Evolutionary conservation across 2,113 vertebrate species (phyloP), one percentile per base, ranked within the genome.

Genomic region (Peromyscus leucopus): DNA sequence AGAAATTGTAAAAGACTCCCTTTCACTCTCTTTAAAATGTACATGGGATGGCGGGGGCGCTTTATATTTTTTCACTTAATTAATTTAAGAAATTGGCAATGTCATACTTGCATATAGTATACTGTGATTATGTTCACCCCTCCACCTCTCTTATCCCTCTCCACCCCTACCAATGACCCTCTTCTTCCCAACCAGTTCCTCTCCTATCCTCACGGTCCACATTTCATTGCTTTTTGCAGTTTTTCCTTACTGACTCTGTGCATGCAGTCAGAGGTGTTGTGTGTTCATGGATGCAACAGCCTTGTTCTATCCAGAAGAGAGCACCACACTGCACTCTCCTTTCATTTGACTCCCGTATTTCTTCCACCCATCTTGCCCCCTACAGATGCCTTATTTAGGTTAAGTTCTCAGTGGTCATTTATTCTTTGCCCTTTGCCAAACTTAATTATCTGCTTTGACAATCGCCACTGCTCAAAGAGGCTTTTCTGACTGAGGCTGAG

Each of bases 1-100:
- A 89, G 71, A 94, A 61, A 80, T 76, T 87, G 31, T 31, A 89
- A 92, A 84, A 91, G 22, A 26, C 51, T 95, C 19, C n/a, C 42
- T 9, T 42, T 84, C n/a, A 46, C 17, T 85, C 19, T 71, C 61
- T 91, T 82, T 83, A 61, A 59, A 39, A 22, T 59, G 11, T 59
- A 2, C 36, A 39, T 24, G 13, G 36, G 19, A 59, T 59, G 55
- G 59, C n/a, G n/a, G n/a, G n/a, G n/a, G n/a, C n/a, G 5, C 55
- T 59, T 82, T n/a, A 59, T 59, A 59, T 59, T 36, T 57, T 76
- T 82, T 59, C 19, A 26, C 4, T 5, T 59, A 61, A 31, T 33
- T 82, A 61, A 31, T 82, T 22, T 82, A 61, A 39, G 51, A 83
- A 83, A 26, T 16, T 83, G 80, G n/a, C 6, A 39, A 15, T 39